Base-by-base conservation (phyloP, 2,888 invertebrate species). In the Drosophila greeni region DNA sequence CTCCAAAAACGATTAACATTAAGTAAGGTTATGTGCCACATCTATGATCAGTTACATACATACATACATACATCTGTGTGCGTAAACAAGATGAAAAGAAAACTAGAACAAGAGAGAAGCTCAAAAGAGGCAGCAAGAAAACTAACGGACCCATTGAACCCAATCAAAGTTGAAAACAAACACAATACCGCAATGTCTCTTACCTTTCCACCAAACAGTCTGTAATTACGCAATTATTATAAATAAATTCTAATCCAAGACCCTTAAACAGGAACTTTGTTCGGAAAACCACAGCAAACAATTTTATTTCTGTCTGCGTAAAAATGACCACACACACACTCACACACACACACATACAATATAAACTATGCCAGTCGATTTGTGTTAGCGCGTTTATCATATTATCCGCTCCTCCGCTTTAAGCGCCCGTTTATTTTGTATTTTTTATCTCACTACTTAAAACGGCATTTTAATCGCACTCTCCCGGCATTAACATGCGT, bases 391-490 rank as follows among this genome's bases (percentile, higher is more conserved):
- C 34, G 47, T 48, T 61, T 23, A 24, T 24, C 59, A 11, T 42
- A 60, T 62, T 60, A 49, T 51, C 42, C 12, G 9, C 39, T 33
- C 14, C 57, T 52, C 23, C 14, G 59, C 62, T 64, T 53, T 65
- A 68, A 33, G 61, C 74, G 52, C 72, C 51, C 66, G 51, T n/a
- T 47, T 47, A 20, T 29, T 5, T 8, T 5, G 5, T 36, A 11
- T 14, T 55, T 36, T 55, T 67, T 74, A 70, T 67, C 43, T 34
- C 26, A 71, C 34, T 70, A 75, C 68, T 79, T 74, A 67, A 66
- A 73, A 78, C 78, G 76, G 78, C 60, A 74, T 66, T 75, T 79
- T 79, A 79, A 78, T 74, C 76, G 57, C 70, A 57, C 52, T 60
- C 54, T 59, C 9, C 16, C 20, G 20, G 23, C 56, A 66, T 77